Base-by-base conservation (phyloP, 2,113 vertebrate species). In the Saccopteryx bilineata region DNA sequence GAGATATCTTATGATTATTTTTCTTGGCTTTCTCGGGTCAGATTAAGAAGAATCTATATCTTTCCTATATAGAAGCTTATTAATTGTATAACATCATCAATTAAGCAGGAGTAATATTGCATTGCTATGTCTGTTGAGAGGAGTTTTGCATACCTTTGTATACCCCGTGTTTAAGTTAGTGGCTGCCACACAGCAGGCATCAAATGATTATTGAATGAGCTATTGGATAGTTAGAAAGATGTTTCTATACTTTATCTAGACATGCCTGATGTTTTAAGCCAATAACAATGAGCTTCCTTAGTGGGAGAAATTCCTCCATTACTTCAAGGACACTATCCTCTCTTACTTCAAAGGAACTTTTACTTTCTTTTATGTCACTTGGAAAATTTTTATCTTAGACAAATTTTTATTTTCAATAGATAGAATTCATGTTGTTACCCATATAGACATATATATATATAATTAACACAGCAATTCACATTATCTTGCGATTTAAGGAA, bases 1-100 rank as follows among this genome's bases (percentile, higher is more conserved):
- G 84, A 60, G 5, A 78, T 93, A 71, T 90, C 69, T 87, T 78
- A 54, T 63, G 17, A 68, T 88, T 92, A 58, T 63, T 94, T 95
- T 75, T 18, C 31, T 91, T 86, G 48, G 18, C 18, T 2, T 85
- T 85, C 50, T 39, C 13, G 12, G 14, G 11, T 94, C 28, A 33
- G 1, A 68, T 31, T 15, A 63, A 84, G 33, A 90, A 84, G 19
- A 50, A 60, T 75, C 13, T 87, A 19, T 58, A 58, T 65, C 2
- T 17, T 85, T 2, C 39, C 66, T 23, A 39, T 84, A n/a, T 9
- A 90, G 17, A 18, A 12, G 2, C 23, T 58, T 78, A 39, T 66
- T 61, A 79, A 68, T 86, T 91, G 71, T 1, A 68, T 13, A 52
- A 10, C 0, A 60, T 48, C 28, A 76, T 63, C 61, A 85, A 2